Evolutionary conservation across 2,888 invertebrate genomes (phyloP), one percentile per base, ranked within the genome.

Genomic region (Caenorhabditis uteleia): DNA sequence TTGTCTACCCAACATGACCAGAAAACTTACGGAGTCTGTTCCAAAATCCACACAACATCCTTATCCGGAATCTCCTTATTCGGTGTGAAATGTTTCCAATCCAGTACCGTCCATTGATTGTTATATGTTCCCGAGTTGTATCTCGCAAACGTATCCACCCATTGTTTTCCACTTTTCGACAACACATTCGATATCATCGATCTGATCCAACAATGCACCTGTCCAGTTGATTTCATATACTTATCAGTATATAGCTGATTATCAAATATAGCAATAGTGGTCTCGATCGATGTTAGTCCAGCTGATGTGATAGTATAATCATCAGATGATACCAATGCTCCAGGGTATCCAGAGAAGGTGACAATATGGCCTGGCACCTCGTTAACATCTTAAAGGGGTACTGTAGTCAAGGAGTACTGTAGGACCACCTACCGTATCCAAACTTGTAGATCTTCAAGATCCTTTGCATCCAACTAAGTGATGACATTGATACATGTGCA

Each of bases 121-220:
- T 90, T 90, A 60, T 91, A 87, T 39, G 91, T 91, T n/a, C 90
- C 90, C 27, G 91, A 91, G 85, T 91, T 91, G 83, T 88, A 89
- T n/a, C 86, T 85, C 0, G 88, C 87, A 78, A 93, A 78, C 10
- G 65, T 64, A 33, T 75, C 65, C 10, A 69, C 68, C 78, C 78
- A 78, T 29, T 73, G 67, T 40, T 70, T 60, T 34, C 72, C 73
- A 14, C 69, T 69, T 31, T 85, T 86, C 0, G 92, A 89, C 45
- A 94, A 85, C 61, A 91, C 88, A 85, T 92, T 93, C 8, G 93
- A 91, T 1, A 91, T 89, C 86, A 91, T 88, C 18, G 90, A 88
- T 3, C 93, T 88, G 0, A 91, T 89, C 48, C 91, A 90, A 66
- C 91, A 87, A 47, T 74, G 75, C 8, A 82, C 68, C 55, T 81